Evolutionary conservation across 1,140 invertebrate genomes (phyloP).

Genomic region (Trinorchestia longiramus): DNA sequence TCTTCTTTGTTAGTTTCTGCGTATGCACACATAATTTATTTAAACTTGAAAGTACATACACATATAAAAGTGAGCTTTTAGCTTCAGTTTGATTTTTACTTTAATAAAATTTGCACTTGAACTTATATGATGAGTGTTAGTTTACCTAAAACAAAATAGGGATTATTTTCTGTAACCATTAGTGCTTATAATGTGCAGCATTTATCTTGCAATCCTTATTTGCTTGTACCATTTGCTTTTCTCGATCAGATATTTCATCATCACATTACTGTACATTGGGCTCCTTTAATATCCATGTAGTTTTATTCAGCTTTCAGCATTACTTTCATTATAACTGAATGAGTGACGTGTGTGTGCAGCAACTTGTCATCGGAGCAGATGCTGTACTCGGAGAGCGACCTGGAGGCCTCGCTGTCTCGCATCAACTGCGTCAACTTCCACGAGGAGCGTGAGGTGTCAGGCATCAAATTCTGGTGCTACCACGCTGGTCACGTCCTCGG

Average conservation of each 20-base stretch:
- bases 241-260: too few species aligned
- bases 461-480: constrained; percentile 98
- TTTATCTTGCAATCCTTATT: too few species aligned
- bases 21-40: background rate
- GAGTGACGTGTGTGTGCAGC: constrained; percentile 69
- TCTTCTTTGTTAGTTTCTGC: background rate
- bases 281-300: too few species aligned
- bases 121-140: background rate
- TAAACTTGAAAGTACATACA: background rate
- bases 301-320: too few species aligned
- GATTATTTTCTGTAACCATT: too few species aligned
- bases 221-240: too few species aligned
- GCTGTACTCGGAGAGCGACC: constrained; percentile 96
- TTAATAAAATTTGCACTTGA: background rate
- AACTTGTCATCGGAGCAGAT: constrained; percentile 98
- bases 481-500: constrained; percentile 99
- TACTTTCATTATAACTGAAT: background rate
- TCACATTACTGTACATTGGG: too few species aligned
- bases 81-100: background rate
- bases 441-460: constrained; percentile 97
- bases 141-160: too few species aligned
- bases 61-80: background rate
- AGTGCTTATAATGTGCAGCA: too few species aligned
- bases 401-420: constrained; percentile 98
- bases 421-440: constrained; percentile 99